Evolutionary conservation across 2,888 invertebrate species (phyloP), one percentile per base, ranked within the genome.

Genomic region (Scrobipalpa atriplicella): DNA sequence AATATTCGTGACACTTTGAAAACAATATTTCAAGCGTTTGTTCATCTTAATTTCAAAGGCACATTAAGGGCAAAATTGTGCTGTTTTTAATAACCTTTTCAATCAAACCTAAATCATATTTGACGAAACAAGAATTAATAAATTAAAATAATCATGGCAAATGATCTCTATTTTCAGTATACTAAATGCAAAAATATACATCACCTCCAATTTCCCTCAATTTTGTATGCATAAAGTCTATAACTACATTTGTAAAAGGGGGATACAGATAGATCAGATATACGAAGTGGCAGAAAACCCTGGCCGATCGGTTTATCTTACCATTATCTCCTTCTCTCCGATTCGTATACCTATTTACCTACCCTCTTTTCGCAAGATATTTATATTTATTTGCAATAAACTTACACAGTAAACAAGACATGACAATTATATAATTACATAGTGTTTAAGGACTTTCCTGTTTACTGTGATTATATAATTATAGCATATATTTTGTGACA

Each of bases 131-230:
- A 13, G 0, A 47, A 29, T 18, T 7, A 41, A 62, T 47, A 47
- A 38, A 52, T 11, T 47, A 43, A 47, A 47, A 29, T 8, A 58
- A 58, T 41, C 13, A 36, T 58, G 56, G 18, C 16, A 52, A 63
- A 52, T 63, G 52, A 21, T 21, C 13, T 29, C 51, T 52, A 52
- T 29, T 11, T 63, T 47, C 38, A 38, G 52, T 65, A 43, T 67
- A 70, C 77, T 76, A 76, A 77, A 77, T 77, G 76, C 77, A 75
- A 71, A 71, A 72, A 71, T 69, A 74, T 72, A 71, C 73, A 74
- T 75, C 76, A 76, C 77, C 73, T n/a, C n/a, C n/a, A n/a, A 72
- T 75, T 73, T 65, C 16, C 16, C 8, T 39, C 29, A 65, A 38
- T 21, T 51, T 62, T 52, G 62, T 47, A 43, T 52, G 19, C 66